Base-by-base conservation (phyloP, 2,888 invertebrate species). In the Chrysopilus asiliformis region DNA sequence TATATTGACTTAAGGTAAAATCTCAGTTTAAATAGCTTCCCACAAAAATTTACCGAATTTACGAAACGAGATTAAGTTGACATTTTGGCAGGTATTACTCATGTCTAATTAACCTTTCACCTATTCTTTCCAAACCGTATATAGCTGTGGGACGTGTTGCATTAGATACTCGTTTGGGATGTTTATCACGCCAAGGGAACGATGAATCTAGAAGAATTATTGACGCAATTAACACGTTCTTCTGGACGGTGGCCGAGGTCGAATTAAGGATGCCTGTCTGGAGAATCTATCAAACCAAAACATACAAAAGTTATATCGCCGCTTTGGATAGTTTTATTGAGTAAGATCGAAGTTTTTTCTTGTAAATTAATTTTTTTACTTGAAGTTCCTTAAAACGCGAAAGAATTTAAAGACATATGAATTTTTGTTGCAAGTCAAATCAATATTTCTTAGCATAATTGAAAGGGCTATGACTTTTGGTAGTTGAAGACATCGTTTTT, bases 81-180 rank as follows among this genome's bases (percentile, higher is more conserved):
- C n/a, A n/a, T n/a, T n/a, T n/a, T n/a, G n/a, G n/a, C n/a, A n/a
- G n/a, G n/a, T n/a, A n/a, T n/a, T n/a, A n/a, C n/a, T n/a, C n/a
- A n/a, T n/a, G n/a, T n/a, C n/a, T n/a, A n/a, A n/a, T n/a, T n/a
- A n/a, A n/a, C n/a, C n/a, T n/a, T n/a, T n/a, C n/a, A n/a, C n/a
- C n/a, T n/a, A n/a, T n/a, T n/a, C n/a, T n/a, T n/a, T n/a, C n/a
- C n/a, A n/a, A n/a, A n/a, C n/a, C n/a, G n/a, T 42, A 57, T 58
- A 40, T 55, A 84, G 83, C 85, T 46, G 83, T 87, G 3, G 83
- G 80, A 13, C 70, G 77, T 46, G 84, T 86, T 53, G 79, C 86
- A 4, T 65, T 90, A 51, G 85, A 87, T 50, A 78, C 78, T 16
- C 71, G 87, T 47, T 64, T 89, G 34, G 84, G 84, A 15, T 84